Conservation (phyloP, 2,113 vertebrate genomes). For the Campylomormyrus numenius region DNA sequence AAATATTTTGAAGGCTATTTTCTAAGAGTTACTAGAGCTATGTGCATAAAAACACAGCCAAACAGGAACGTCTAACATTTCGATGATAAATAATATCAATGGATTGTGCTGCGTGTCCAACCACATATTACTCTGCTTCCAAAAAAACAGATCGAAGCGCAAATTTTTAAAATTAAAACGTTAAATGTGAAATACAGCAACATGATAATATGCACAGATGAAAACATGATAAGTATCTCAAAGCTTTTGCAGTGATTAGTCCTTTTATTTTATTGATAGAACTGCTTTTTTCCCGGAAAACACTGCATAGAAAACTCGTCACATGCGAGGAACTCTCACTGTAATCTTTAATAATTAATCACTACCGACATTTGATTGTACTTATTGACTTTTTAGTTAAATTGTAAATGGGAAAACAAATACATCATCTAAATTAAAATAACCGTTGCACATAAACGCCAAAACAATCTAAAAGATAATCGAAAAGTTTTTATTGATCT, state of each 20-base stretch:
- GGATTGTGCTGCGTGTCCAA: neutral
- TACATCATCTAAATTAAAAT: neutral
- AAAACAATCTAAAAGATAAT: neutral
- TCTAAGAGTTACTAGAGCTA: neutral
- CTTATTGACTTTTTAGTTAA: neutral
- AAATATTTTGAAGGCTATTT: neutral
- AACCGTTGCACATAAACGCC: neutral
- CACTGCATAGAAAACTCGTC: neutral
- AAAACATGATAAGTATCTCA: neutral
- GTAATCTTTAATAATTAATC: neutral
- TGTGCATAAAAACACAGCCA: neutral
- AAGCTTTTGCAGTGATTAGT: neutral
- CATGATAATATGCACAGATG: neutral
- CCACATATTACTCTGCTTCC: neutral
- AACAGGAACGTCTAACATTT: neutral
- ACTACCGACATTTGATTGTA: neutral
- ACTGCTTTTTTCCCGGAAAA: neutral
- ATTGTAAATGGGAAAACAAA: neutral
- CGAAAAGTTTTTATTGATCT: neutral
- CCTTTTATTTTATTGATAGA: neutral
- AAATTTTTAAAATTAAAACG: neutral
- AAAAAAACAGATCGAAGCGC: neutral
- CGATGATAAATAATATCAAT: neutral
- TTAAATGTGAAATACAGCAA: neutral
- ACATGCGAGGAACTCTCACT: neutral